These are phyloP conservation scores for Mythimna ferrago DNA, from an alignment of 2,888 invertebrate species.

Conservation along the genomic window DNA sequence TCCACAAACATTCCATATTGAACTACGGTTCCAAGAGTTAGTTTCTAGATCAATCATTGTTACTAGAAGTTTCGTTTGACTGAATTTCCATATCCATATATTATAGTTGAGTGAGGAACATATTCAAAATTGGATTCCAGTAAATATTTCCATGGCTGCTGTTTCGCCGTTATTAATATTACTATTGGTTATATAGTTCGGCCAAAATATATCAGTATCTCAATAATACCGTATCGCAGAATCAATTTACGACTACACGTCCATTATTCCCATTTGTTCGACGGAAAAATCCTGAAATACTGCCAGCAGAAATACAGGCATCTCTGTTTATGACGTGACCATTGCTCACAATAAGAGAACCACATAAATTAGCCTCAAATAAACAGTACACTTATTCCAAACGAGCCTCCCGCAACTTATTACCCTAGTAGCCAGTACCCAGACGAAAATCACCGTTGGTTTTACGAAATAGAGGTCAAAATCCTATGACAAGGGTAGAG, in stretches of 20 bases:
- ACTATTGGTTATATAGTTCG: neutral
- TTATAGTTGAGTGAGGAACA: constrained; percentile 3
- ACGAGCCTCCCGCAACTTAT: constrained; percentile 67
- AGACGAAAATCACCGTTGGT: constrained; percentile 58
- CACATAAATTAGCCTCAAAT: constrained; percentile 76
- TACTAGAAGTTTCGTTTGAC: constrained; percentile 34
- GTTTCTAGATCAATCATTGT: constrained; percentile 61
- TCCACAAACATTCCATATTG: constrained; percentile 53
- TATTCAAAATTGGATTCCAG: constrained; percentile 2
- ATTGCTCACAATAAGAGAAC: constrained; percentile 68
- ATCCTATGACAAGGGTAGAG: constrained; percentile 48
- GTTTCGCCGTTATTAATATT: neutral
- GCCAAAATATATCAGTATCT: constrained; percentile 10
- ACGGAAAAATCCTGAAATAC: constrained; percentile 50
- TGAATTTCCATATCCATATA: constrained; percentile 41
- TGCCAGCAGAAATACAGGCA: constrained; percentile 43
- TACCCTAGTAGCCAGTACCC: constrained; percentile 46
- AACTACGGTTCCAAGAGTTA: constrained; percentile 44
- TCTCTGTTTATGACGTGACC: constrained; percentile 64
- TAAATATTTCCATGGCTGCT: constrained; percentile 6
- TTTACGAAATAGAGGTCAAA: constrained; percentile 55
- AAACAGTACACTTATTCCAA: constrained; percentile 74
- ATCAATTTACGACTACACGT: constrained; percentile 52
- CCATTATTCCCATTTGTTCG: constrained; percentile 52
- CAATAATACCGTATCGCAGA: constrained; percentile 41